These are phyloP conservation scores for Halcyon malimbica DNA, from an alignment of 2,113 vertebrate species.

Conservation along the genomic window DNA sequence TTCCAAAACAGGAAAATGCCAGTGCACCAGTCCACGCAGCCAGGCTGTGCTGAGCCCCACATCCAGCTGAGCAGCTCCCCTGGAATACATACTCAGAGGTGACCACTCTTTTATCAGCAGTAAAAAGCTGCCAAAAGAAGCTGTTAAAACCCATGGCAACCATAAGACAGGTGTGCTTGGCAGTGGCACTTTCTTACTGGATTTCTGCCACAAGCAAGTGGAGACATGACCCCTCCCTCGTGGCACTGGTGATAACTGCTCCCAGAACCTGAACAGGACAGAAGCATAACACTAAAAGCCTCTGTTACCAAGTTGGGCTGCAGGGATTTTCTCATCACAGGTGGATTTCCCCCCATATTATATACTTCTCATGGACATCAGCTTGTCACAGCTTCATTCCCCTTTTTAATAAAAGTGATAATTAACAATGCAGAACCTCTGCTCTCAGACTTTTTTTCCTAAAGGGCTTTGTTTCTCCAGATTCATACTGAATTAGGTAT, in stretches of 20 bases:
- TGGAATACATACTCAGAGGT: neutral
- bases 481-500: neutral
- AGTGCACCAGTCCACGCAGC: neutral
- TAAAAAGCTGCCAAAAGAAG: neutral
- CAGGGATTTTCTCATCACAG: neutral
- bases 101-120: neutral
- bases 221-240: neutral
- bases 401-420: neutral
- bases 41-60: neutral
- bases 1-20: neutral
- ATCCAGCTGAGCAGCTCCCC: neutral
- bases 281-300: neutral
- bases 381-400: neutral
- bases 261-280: neutral
- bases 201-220: neutral
- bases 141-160: neutral
- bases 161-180: neutral
- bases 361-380: neutral
- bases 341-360: neutral
- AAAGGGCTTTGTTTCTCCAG: neutral
- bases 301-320: neutral
- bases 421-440: neutral
- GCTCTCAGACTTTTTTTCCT: neutral
- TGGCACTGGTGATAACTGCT: rapidly evolving
- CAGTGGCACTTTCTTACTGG: neutral